Percentiles rank a stretch among this genome's conserved stretches.
These are phyloP conservation scores for Mus spretus DNA, from an alignment of 2,797 vertebrate species.

Conservation along the genomic window DNA sequence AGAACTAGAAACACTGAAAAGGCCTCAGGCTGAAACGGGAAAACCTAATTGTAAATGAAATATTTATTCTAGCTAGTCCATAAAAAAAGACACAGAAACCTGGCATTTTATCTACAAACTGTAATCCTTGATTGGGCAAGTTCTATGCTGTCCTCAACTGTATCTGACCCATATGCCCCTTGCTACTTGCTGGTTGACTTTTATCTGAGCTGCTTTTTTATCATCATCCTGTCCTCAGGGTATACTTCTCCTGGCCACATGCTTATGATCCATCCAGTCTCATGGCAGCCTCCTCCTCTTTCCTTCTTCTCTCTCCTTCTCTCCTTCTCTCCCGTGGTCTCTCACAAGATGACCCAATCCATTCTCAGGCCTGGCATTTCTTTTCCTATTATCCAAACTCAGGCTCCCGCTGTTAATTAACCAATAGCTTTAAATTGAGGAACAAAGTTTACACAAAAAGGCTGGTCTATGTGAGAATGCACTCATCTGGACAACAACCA, in stretches of 20 bases:
- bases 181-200: background rate
- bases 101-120: background rate
- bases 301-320: background rate
- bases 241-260: background rate
- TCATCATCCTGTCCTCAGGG: background rate
- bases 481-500: background rate
- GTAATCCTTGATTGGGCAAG: background rate
- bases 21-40: background rate
- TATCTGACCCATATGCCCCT: background rate
- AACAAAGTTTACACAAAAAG: background rate
- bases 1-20: background rate
- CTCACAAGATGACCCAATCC: background rate
- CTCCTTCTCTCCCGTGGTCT: background rate
- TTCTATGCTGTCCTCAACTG: background rate
- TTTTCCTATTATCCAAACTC: background rate
- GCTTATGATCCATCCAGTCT: background rate
- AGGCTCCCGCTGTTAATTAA: background rate
- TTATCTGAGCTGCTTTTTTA: background rate
- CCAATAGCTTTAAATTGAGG: background rate
- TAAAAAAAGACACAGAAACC: background rate
- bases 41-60: background rate
- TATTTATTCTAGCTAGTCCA: background rate
- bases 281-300: background rate
- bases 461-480: background rate
- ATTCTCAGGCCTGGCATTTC: background rate